Conservation (phyloP, 2,797 vertebrate species). For the Telmatherina bonti region DNA sequence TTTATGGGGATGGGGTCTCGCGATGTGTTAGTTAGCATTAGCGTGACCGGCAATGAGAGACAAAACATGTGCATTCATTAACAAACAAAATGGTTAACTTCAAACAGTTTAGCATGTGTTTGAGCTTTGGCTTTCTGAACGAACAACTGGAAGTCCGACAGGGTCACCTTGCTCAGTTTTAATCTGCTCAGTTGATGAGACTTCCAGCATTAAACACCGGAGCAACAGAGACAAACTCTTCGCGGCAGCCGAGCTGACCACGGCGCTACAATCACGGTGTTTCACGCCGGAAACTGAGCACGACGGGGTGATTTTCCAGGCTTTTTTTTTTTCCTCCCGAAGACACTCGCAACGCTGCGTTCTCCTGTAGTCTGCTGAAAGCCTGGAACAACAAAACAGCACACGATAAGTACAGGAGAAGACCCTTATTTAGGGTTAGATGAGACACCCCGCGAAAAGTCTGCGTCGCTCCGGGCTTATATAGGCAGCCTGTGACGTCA, state of each 20-base stretch:
- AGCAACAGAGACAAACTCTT: constrained; percentile 81
- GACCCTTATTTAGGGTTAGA: constrained; percentile 70
- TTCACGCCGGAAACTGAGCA: constrained; percentile 61
- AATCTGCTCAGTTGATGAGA: constrained; percentile 59
- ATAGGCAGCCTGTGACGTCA: constrained; percentile 66
- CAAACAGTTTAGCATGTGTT: constrained; percentile 34
- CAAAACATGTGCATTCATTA: not conserved
- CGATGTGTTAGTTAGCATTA: constrained; percentile 17
- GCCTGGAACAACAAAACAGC: constrained; percentile 66
- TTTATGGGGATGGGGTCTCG: not conserved
- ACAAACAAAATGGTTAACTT: not conserved
- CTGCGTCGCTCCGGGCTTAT: not conserved
- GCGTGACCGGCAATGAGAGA: not conserved
- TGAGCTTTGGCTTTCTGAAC: constrained; percentile 56
- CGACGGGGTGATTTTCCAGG: constrained; percentile 58
- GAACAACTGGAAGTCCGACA: constrained; percentile 37
- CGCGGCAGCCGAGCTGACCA: constrained; percentile 78
- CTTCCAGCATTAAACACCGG: constrained; percentile 54
- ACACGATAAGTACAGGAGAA: constrained; percentile 45
- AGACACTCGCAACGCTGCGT: not conserved
- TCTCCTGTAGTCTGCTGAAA: constrained; percentile 74
- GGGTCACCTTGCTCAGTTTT: constrained; percentile 70
- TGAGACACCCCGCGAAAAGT: constrained; percentile 29
- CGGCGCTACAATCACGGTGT: constrained; percentile 47
- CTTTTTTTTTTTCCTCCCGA: constrained; percentile 66